phyloP scores from a whole-genome alignment of 35 echinoderm and acorn worm species.

The Ophioderma brevispina region DNA sequence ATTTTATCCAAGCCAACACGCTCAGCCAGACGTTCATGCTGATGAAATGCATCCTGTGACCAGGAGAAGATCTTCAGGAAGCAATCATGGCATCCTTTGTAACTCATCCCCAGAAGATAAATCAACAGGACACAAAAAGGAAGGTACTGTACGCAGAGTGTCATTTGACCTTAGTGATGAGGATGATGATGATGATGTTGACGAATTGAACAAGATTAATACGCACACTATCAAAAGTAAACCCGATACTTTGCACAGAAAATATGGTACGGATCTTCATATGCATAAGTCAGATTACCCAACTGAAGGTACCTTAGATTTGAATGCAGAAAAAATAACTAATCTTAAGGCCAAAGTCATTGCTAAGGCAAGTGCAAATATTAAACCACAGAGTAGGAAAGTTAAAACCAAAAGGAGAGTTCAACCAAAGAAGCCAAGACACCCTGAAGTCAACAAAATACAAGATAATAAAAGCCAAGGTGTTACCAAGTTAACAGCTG shows the following conservation, averaged over 20 bases:
- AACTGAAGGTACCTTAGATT: not conserved
- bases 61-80: not conserved
- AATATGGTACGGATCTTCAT: not conserved
- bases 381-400: constrained; percentile 10
- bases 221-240: not conserved
- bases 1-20: not conserved
- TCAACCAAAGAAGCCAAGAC: not conserved
- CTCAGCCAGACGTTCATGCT: not conserved
- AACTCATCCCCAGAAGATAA: too few species aligned
- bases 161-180: constrained; percentile 39
- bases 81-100: not conserved
- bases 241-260: too few species aligned
- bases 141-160: not conserved
- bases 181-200: not conserved
- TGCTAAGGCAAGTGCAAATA: constrained; percentile 57
- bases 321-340: constrained; percentile 15
- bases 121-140: not conserved
- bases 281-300: not conserved
- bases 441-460: not conserved
- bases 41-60: not conserved
- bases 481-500: not conserved
- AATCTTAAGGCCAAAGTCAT: constrained; percentile 57
- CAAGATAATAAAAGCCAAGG: too few species aligned
- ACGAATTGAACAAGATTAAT: not conserved
- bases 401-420: not conserved